A percentile compares a stretch with the other conserved stretches of the same genome.
Conservation (phyloP, 2,888 invertebrate species). For the Platypus cylindrus region DNA sequence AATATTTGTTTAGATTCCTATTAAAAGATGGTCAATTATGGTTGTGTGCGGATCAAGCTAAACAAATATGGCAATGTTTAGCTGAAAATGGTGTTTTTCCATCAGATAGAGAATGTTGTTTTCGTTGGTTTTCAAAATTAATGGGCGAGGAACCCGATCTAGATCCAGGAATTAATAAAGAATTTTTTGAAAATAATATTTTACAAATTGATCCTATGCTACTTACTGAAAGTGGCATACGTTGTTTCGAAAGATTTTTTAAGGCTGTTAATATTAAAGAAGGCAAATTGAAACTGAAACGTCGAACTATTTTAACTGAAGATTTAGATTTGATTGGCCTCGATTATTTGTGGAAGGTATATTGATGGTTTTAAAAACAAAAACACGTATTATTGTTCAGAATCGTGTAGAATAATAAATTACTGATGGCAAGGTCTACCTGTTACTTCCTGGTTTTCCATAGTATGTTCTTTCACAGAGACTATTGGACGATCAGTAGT, state of each 20-base stretch:
- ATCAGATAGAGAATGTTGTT: constrained; percentile 90
- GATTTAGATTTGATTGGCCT: constrained; percentile 91
- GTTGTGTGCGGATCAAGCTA: constrained; percentile 94
- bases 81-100: constrained; percentile 88
- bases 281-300: constrained; percentile 77
- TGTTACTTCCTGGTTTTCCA: no score
- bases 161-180: constrained; percentile 89
- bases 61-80: constrained; percentile 92
- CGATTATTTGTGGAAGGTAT: constrained; percentile 77
- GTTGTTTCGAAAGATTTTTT: constrained; percentile 79
- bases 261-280: constrained; percentile 92
- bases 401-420: no score
- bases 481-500: no score
- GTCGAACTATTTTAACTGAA: constrained; percentile 77
- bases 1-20: constrained; percentile 52
- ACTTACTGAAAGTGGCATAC: constrained; percentile 90
- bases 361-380: no score
- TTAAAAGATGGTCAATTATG: constrained; percentile 92
- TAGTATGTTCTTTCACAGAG: no score
- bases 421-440: no score
- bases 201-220: constrained; percentile 82
- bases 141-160: constrained; percentile 96
- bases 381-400: no score
- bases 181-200: constrained; percentile 92
- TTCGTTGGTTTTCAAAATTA: constrained; percentile 94